These are phyloP conservation scores for Galleria mellonella DNA, from an alignment of 1,140 invertebrate species.

Conservation along the genomic window DNA sequence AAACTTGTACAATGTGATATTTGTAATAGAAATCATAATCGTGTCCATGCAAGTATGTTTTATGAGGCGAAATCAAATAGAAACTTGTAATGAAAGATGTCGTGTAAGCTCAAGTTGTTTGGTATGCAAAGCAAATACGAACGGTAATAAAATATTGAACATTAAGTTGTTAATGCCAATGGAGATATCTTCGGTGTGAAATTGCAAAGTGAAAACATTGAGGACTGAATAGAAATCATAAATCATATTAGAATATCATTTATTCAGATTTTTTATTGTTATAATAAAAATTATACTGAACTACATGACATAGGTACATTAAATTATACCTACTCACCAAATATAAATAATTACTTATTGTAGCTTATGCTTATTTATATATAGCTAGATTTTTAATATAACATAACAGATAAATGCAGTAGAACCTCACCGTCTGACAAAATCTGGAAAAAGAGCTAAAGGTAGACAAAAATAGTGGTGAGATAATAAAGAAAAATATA, in stretches of 20 bases:
- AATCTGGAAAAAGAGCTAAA: too few species aligned
- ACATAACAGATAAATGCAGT: too few species aligned
- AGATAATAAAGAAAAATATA: too few species aligned
- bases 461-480: too few species aligned
- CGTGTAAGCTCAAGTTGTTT: constrained; percentile 53
- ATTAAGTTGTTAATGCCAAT: constrained; percentile 54
- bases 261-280: too few species aligned
- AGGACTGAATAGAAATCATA: constrained; percentile 5
- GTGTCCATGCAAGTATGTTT: constrained; percentile 55
- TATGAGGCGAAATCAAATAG: constrained; percentile 71
- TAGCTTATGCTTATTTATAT: too few species aligned
- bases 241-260: constrained; percentile 1
- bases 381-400: too few species aligned
- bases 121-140: constrained; percentile 59
- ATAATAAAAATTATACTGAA: too few species aligned
- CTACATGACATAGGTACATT: too few species aligned
- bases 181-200: constrained; percentile 34
- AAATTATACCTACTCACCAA: too few species aligned
- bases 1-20: constrained; percentile 48
- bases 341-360: too few species aligned
- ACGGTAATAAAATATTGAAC: constrained; percentile 65
- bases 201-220: constrained; percentile 34
- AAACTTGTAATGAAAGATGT: constrained; percentile 72
- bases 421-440: too few species aligned
- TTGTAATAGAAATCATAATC: constrained; percentile 71